These are phyloP conservation scores for Parapsyche elsis DNA, from an alignment of 1,140 invertebrate genomes.

Conservation along the genomic window DNA sequence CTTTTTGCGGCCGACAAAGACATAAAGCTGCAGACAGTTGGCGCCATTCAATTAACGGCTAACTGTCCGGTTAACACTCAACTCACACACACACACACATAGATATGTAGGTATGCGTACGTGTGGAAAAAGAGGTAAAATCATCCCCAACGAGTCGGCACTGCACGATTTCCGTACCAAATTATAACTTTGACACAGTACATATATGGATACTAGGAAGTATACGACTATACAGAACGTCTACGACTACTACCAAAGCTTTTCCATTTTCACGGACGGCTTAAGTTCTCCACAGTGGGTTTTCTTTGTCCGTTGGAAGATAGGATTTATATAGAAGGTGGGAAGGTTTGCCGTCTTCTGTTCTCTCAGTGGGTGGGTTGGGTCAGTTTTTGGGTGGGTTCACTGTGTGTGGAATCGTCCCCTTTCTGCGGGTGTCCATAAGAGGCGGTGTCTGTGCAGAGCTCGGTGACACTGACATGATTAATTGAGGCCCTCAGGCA, in stretches of 20 bases:
- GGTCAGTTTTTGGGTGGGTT: neutral
- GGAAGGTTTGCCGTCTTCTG: neutral
- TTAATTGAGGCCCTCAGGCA: constrained; percentile 44
- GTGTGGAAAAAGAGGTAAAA: too few species aligned
- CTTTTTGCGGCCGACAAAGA: constrained; percentile 43
- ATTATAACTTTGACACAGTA: too few species aligned
- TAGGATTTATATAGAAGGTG: neutral
- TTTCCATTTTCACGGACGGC: neutral
- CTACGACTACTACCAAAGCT: too few species aligned
- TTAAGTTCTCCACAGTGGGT: neutral
- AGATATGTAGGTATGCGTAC: too few species aligned
- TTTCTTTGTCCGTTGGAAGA: neutral
- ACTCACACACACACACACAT: too few species aligned
- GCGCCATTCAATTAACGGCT: constrained; percentile 37
- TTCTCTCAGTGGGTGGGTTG: neutral
- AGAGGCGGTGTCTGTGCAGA: constrained; percentile 40
- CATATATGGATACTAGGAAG: too few species aligned
- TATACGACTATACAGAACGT: too few species aligned
- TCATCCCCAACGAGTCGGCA: too few species aligned
- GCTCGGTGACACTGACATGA: constrained; percentile 44
- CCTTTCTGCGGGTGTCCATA: constrained; percentile 22
- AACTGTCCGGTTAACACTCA: too few species aligned
- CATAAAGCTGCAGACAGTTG: constrained; percentile 39
- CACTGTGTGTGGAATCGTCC: neutral
- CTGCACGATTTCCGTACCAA: too few species aligned